These are phyloP conservation scores for Athalia circularis DNA, from an alignment of 2,888 invertebrate genomes.

Conservation along the genomic window DNA sequence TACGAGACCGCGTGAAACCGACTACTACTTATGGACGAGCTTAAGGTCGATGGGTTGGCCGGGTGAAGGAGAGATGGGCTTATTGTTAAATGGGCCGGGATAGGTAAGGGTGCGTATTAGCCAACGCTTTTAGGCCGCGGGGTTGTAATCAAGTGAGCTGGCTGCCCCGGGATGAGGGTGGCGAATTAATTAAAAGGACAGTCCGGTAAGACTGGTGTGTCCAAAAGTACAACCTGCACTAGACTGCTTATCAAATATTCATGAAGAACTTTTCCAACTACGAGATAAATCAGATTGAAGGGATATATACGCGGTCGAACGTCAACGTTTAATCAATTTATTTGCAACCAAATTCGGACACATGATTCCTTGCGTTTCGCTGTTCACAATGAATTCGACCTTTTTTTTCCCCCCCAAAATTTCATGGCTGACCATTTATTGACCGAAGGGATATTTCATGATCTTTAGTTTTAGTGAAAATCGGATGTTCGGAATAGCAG, in stretches of 20 bases:
- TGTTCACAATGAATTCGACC: too few relatives aligned
- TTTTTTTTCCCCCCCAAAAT: too few relatives aligned
- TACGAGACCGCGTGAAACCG: slow-evolving; percentile 5
- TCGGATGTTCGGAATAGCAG: too few relatives aligned
- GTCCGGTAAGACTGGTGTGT: slow-evolving; percentile 30
- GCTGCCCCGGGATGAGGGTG: slow-evolving; percentile 36
- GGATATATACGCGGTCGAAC: neutral
- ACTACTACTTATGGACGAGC: slow-evolving; percentile 1
- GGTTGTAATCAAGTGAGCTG: slow-evolving; percentile 45
- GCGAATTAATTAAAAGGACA: slow-evolving; percentile 45
- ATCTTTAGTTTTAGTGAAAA: too few relatives aligned
- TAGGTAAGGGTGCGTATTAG: slow-evolving; percentile 41
- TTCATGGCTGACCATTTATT: too few relatives aligned
- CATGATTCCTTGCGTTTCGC: neutral
- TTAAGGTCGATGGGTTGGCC: slow-evolving; percentile 12
- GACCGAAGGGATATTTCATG: too few relatives aligned
- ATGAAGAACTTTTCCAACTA: slow-evolving; percentile 27
- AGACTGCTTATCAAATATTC: slow-evolving; percentile 36
- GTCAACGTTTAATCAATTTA: neutral
- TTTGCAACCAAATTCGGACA: neutral
- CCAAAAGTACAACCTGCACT: slow-evolving; percentile 26
- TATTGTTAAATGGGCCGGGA: slow-evolving; percentile 37
- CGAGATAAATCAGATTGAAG: slow-evolving; percentile 8
- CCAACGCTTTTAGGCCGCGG: slow-evolving; percentile 46
- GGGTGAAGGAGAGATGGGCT: slow-evolving; percentile 9